Percentiles rank a stretch among this genome's conserved stretches.
These are phyloP conservation scores for Jacana jacana DNA, from an alignment of 2,113 vertebrate genomes.

Conservation along the genomic window DNA sequence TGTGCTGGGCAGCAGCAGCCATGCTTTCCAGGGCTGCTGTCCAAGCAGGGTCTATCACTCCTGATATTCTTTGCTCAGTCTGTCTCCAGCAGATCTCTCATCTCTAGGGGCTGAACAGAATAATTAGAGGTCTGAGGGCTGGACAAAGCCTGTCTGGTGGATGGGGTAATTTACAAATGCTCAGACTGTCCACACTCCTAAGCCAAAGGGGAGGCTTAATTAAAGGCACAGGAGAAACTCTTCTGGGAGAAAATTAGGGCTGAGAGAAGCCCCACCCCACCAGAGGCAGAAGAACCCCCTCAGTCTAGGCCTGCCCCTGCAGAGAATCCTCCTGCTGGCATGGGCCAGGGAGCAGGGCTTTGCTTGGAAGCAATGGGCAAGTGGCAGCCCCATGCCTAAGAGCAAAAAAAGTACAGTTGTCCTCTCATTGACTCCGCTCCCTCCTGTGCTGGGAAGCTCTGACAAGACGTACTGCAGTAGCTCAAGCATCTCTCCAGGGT, in stretches of 20 bases:
- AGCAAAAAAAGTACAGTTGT: background rate
- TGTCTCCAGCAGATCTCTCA: background rate
- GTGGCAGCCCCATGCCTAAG: background rate
- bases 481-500: background rate
- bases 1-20: slow-evolving; percentile 6
- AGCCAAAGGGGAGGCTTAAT: slow-evolving; percentile 54
- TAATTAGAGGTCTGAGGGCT: slow-evolving; percentile 47
- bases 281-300: slow-evolving; percentile 13
- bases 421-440: background rate
- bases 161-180: slow-evolving; percentile 54
- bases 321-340: background rate
- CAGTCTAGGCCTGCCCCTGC: background rate
- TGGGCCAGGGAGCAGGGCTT: background rate
- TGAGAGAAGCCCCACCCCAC: background rate
- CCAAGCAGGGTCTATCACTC: background rate
- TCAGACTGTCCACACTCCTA: slow-evolving; percentile 13
- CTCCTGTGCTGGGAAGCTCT: background rate
- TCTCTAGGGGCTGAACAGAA: slow-evolving; percentile 18
- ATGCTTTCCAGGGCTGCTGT: background rate
- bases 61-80: slow-evolving; percentile 18
- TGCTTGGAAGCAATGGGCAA: background rate
- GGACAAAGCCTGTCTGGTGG: slow-evolving; percentile 52
- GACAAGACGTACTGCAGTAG: background rate
- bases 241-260: slow-evolving; percentile 53
- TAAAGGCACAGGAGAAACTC: slow-evolving; percentile 39